Base-by-base conservation (phyloP, 35 echinoderm and acorn worm genomes). In the Nesometra sesokonis region DNA sequence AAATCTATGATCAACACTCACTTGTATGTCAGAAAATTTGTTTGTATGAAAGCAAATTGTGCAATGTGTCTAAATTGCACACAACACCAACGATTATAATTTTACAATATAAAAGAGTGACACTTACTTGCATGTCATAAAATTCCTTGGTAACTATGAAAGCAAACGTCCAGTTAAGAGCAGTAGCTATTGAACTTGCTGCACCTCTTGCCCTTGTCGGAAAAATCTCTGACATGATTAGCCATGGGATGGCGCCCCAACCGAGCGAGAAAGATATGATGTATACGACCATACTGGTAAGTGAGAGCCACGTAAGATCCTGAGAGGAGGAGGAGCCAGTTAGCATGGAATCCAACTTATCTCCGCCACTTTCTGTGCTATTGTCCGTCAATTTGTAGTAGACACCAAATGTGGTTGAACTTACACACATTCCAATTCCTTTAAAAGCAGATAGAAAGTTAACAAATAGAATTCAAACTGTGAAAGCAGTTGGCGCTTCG, bases 211-310 rank as follows among this genome's bases (percentile, higher is more conserved):
- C 92, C 57, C 93, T 99, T 1, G 93, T 92, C 4, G 96, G 96
- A 76, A 99, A 99, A 46, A 99, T 99, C 37, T 99, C 96, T 3
- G 96, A 94, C 92, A 99, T 99, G 46, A 99, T 84, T 0, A 99
- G 90, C 96, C 96, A 99, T 0, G 96, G 96, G 43, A 99, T 90
- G 0, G 96, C 89, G 29, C 96, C 96, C 84, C 90, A 91, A 11
- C 91, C 96, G 0, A 99, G 87, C 3, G 96, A 94, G 84, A 99
- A 99, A 0, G 86, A 84, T 30, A 90, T 93, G 81, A 94, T 94
- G 85, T 99, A 99, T 0, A 99, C 83, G n/a, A 94, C 39, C 84
- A 99, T 89, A 27, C 96, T 94, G 77, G 77, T 86, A 0, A 99
- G 43, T 5, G 93, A 92, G 0, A 99, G 37, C 90, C 91, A 90